Conservation (phyloP, 2,113 vertebrate genomes). For the Oncorhynchus clarkii region DNA sequence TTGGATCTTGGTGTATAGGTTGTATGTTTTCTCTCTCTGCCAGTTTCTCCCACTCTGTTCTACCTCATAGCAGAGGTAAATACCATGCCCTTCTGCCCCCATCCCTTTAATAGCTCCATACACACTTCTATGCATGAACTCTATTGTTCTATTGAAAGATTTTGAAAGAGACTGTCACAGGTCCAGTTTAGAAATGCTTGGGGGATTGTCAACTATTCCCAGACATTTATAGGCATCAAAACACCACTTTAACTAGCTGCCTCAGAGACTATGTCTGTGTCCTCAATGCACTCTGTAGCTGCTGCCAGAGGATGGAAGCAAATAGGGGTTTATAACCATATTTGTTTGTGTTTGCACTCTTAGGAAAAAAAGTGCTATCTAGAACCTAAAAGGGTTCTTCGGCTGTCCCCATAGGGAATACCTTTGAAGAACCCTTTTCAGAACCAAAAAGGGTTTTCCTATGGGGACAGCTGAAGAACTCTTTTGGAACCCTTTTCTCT, state of each 20-base stretch:
- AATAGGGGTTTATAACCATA: background rate
- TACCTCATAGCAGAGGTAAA: conserved; percentile 22
- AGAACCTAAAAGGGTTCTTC: too few species aligned
- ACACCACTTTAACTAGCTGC: conserved; percentile 41
- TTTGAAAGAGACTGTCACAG: background rate
- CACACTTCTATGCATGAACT: conserved; percentile 26
- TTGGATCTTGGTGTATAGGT: background rate
- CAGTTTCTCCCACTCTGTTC: conserved; percentile 19
- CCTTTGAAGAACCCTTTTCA: too few species aligned
- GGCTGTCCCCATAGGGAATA: too few species aligned
- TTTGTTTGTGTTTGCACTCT: background rate
- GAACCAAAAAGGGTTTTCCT: too few species aligned
- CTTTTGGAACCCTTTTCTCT: too few species aligned
- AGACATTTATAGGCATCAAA: conserved; percentile 44
- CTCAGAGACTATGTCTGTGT: conserved; percentile 11
- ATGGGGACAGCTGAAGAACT: too few species aligned
- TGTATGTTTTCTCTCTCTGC: background rate
- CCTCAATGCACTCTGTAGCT: conserved; percentile 9
- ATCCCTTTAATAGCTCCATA: conserved; percentile 9
- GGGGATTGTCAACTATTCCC: conserved; percentile 15
- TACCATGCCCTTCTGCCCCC: conserved; percentile 24
- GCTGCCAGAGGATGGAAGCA: background rate
- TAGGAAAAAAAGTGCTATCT: too few species aligned
- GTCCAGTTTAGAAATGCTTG: background rate
- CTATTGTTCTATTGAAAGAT: conserved; percentile 15